Conservation (phyloP, 2,888 invertebrate genomes). For the Carabus problematicus region DNA sequence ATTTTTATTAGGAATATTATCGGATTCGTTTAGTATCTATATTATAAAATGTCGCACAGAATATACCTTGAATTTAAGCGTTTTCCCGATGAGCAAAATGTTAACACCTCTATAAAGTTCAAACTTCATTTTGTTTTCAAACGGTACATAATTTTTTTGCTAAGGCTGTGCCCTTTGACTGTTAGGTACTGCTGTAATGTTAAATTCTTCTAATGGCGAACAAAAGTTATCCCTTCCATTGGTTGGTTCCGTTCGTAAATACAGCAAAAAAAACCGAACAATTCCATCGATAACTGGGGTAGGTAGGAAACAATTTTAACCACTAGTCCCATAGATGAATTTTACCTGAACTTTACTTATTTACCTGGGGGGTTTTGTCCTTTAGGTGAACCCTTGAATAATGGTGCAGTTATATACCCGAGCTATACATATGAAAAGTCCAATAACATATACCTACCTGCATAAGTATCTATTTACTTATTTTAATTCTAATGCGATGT, state of each 20-base stretch:
- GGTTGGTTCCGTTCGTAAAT: background rate
- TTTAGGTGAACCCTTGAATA: slow-evolving; percentile 8
- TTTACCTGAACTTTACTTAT: slow-evolving; percentile 27
- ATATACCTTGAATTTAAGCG: too few relatives aligned
- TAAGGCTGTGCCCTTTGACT: slow-evolving; percentile 25
- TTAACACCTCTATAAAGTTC: background rate
- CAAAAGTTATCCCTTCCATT: slow-evolving; percentile 25
- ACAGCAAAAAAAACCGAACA: background rate
- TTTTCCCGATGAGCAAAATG: too few relatives aligned
- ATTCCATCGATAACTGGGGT: slow-evolving; percentile 18
- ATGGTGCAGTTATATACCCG: background rate
- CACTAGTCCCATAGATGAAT: slow-evolving; percentile 20
- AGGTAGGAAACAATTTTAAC: slow-evolving; percentile 18
- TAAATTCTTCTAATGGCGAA: slow-evolving; percentile 33
- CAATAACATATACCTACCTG: too few relatives aligned
- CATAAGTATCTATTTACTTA: too few relatives aligned
- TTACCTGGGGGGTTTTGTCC: slow-evolving; percentile 19
- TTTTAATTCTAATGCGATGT: too few relatives aligned
- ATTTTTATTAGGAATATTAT: too few relatives aligned
- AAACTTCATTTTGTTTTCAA: slow-evolving; percentile 38
- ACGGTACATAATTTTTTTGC: slow-evolving; percentile 32
- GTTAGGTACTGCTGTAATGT: slow-evolving; percentile 20
- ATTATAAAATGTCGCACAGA: too few relatives aligned
- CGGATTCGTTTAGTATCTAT: too few relatives aligned
- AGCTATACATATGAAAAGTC: background rate